Conservation (phyloP, 2,888 invertebrate genomes). For the Orthosia incerta region DNA sequence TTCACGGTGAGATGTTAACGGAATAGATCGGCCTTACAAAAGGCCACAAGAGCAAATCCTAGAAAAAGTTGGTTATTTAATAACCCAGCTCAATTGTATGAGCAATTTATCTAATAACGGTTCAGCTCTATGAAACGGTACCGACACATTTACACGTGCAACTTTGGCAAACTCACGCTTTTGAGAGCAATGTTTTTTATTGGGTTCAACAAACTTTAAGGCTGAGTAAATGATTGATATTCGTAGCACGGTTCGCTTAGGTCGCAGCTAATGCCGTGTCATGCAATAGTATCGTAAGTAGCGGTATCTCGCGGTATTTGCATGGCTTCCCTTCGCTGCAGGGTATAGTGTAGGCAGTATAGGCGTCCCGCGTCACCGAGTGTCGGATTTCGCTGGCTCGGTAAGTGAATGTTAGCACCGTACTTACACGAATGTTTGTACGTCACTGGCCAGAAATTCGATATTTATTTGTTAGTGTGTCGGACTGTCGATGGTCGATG, state of each 20-base stretch:
- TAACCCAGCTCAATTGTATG: not conserved
- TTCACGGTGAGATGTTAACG: too few relatives aligned
- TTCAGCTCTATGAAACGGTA: slow-evolving; percentile 38
- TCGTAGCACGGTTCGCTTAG: slow-evolving; percentile 32
- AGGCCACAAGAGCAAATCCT: not conserved
- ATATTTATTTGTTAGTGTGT: slow-evolving; percentile 25
- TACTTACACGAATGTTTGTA: not conserved
- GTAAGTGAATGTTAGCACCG: slow-evolving; percentile 18
- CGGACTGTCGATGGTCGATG: not conserved
- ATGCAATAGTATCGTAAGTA: slow-evolving; percentile 39
- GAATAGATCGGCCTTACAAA: too few relatives aligned
- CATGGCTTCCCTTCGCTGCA: slow-evolving; percentile 58
- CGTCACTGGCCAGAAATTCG: slow-evolving; percentile 23
- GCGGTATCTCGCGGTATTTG: slow-evolving; percentile 24
- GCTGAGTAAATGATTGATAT: slow-evolving; percentile 45
- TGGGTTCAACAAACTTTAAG: slow-evolving; percentile 58
- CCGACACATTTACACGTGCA: slow-evolving; percentile 39
- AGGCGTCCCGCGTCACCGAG: slow-evolving; percentile 26
- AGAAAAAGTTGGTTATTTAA: not conserved
- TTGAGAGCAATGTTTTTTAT: slow-evolving; percentile 48
- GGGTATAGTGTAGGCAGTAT: slow-evolving; percentile 16
- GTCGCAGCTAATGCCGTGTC: slow-evolving; percentile 19
- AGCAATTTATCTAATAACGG: not conserved
- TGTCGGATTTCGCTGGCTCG: slow-evolving; percentile 52
- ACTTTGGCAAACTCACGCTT: slow-evolving; percentile 26